Base-by-base conservation (phyloP, 2,797 vertebrate genomes). In the Anolis apletophallus region DNA sequence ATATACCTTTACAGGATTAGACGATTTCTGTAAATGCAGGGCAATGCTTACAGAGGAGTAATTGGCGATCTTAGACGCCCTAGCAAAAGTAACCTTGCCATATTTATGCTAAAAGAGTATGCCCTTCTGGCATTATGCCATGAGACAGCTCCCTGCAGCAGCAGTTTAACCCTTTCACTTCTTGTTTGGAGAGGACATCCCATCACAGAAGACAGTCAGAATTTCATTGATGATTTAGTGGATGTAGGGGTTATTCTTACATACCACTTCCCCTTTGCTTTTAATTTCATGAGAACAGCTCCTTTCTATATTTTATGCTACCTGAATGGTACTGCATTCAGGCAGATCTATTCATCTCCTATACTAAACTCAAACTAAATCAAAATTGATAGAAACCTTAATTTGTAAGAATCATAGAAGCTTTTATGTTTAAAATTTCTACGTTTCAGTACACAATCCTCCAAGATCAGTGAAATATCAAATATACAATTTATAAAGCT, bases 41-140 rank as follows among this genome's bases (percentile, higher is more conserved):
- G 89, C 92, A 94, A 93, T 93, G 91, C 91, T 91, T 93, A 90
- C 77, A 90, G 88, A 92, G 94, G 93, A 94, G 94, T 96, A 96
- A 96, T 95, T 95, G 95, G 94, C 94, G 96, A 95, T 95, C 95
- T 95, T 96, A 93, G 94, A 95, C 94, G 93, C 95, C 95, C 95
- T 96, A n/a, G 96, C 95, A 95, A 96, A 95, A 96, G 96, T 96
- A 96, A 96, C 95, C 96, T 95, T 96, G 96, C 95, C 94, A 96
- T 97, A 95, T 96, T 97, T 96, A 96, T 96, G 95, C 94, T 96
- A 94, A 97, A n/a, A 95, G 94, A 96, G 94, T 95, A 94, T 96
- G 93, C 95, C 93, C 93, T 91, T 90, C 93, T 97, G 96, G 96
- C 96, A 95, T 77, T 85, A 89, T 95, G 96, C 96, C 96, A 96